These are phyloP conservation scores for Pangasius macronema DNA, from an alignment of 2,797 vertebrate species.

Conservation along the genomic window DNA sequence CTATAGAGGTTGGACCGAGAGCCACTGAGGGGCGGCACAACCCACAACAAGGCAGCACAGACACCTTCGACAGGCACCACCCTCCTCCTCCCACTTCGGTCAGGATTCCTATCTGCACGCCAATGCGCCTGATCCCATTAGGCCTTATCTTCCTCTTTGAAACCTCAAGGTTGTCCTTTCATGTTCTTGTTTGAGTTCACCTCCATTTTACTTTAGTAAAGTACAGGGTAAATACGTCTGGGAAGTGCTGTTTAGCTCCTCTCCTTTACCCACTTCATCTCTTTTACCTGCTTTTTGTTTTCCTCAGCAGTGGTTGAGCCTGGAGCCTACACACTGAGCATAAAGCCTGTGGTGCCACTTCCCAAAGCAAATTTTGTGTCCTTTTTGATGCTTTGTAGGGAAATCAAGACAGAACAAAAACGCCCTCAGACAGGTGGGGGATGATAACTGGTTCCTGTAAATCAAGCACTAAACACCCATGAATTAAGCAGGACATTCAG, in stretches of 20 bases:
- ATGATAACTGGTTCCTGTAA: slow-evolving; percentile 41
- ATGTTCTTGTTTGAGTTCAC: slow-evolving; percentile 34
- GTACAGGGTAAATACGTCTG: slow-evolving; percentile 30
- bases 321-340: slow-evolving; percentile 15
- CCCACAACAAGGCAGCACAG: slow-evolving; percentile 11
- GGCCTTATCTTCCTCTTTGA: slow-evolving; percentile 30
- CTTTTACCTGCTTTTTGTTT: background rate
- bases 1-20: slow-evolving; percentile 30
- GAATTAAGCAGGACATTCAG: slow-evolving; percentile 47
- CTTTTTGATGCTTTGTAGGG: slow-evolving; percentile 38
- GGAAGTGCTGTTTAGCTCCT: background rate
- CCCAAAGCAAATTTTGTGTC: slow-evolving; percentile 16
- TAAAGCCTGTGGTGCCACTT: slow-evolving; percentile 32
- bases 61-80: slow-evolving; percentile 7
- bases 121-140: background rate
- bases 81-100: slow-evolving; percentile 2
- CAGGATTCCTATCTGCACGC: slow-evolving; percentile 4
- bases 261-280: background rate
- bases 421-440: slow-evolving; percentile 43
- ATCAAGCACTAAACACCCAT: slow-evolving; percentile 31
- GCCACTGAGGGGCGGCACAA: slow-evolving; percentile 20
- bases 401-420: slow-evolving; percentile 32
- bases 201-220: slow-evolving; percentile 21
- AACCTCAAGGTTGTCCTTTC: slow-evolving; percentile 36
- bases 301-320: background rate